These are phyloP conservation scores for Nymphalis polychloros DNA, from an alignment of 2,888 invertebrate genomes.

Conservation along the genomic window DNA sequence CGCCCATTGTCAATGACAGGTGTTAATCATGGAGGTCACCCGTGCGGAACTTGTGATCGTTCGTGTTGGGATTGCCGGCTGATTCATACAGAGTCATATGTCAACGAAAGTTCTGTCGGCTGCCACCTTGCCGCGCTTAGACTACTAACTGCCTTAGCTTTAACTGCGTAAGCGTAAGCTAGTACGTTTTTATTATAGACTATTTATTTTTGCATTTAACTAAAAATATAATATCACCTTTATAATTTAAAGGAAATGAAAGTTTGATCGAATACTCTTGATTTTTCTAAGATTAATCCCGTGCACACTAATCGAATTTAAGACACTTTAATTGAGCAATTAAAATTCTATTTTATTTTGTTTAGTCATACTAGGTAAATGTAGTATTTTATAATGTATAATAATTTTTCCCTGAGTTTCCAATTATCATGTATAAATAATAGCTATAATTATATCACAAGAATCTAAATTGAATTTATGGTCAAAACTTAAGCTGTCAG, in stretches of 20 bases:
- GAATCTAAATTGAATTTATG: background rate
- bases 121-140: too few species aligned
- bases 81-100: constrained; percentile 60
- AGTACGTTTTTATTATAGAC: constrained; percentile 36
- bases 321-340: too few species aligned
- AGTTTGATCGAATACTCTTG: too few species aligned
- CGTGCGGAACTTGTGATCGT: constrained; percentile 58
- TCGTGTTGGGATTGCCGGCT: constrained; percentile 69
- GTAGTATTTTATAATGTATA: too few species aligned
- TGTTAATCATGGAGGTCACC: constrained; percentile 63
- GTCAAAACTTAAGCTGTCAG: constrained; percentile 12
- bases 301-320: too few species aligned
- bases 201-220: background rate
- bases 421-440: background rate
- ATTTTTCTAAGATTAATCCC: too few species aligned
- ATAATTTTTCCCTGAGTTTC: too few species aligned
- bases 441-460: background rate
- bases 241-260: too few species aligned
- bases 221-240: too few species aligned
- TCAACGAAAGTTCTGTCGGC: constrained; percentile 52
- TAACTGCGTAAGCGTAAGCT: too few species aligned
- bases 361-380: too few species aligned
- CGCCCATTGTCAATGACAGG: constrained; percentile 45
- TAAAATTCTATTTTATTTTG: too few species aligned
- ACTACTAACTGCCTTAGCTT: constrained; percentile 34